phyloP scores from a whole-genome alignment of 2,797 vertebrate genomes.

The Siniperca obscura region DNA sequence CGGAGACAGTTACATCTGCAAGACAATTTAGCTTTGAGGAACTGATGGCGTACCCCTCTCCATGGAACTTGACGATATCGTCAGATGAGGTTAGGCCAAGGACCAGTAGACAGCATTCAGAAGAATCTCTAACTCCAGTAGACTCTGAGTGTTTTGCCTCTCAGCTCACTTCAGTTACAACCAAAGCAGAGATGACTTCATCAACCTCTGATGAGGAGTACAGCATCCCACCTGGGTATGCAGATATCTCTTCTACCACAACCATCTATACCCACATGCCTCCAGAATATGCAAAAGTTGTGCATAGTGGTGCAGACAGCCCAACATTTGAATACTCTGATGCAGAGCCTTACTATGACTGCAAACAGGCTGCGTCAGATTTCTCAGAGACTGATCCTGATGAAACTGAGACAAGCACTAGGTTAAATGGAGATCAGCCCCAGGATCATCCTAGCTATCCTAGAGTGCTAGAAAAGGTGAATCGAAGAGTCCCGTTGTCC shows the following conservation, averaged over 20 bases:
- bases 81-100: slow-evolving; percentile 44
- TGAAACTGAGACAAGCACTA: slow-evolving; percentile 31
- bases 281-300: slow-evolving; percentile 34
- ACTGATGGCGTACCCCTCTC: slow-evolving; percentile 32
- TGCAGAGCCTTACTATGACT: slow-evolving; percentile 81
- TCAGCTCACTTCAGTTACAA: slow-evolving; percentile 40
- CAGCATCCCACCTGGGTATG: slow-evolving; percentile 45
- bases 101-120: slow-evolving; percentile 43
- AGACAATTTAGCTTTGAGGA: slow-evolving; percentile 77
- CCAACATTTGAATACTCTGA: slow-evolving; percentile 72
- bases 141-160: slow-evolving; percentile 39
- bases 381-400: slow-evolving; percentile 77
- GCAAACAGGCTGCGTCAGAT: slow-evolving; percentile 75
- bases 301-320: slow-evolving; percentile 33
- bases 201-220: slow-evolving; percentile 68
- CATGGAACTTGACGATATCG: slow-evolving; percentile 22
- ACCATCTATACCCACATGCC: slow-evolving; percentile 18
- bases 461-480: slow-evolving; percentile 30
- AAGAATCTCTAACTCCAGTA: slow-evolving; percentile 45
- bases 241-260: slow-evolving; percentile 34
- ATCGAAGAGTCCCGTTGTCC: slow-evolving; percentile 57
- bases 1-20: slow-evolving; percentile 63
- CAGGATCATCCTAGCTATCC: slow-evolving; percentile 11
- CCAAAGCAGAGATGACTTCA: slow-evolving; percentile 43
- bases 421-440: slow-evolving; percentile 7